Evolutionary conservation across 1,140 invertebrate species (phyloP).

Genomic region (Diorhabda carinulata): DNA sequence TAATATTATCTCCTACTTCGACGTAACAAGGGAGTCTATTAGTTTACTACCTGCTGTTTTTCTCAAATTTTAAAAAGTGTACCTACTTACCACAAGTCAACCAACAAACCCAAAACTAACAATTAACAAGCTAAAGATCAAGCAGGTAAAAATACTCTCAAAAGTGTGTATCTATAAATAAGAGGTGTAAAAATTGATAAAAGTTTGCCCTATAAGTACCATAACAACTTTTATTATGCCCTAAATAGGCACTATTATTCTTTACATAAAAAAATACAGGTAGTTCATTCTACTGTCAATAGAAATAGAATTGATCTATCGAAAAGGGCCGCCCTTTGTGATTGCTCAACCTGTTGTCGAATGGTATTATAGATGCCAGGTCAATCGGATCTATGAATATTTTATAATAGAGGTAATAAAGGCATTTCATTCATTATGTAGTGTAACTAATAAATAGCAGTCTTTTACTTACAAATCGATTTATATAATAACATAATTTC

Average conservation of each 20-base stretch:
- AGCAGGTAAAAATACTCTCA: constrained; percentile 8
- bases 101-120: background rate
- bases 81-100: no score
- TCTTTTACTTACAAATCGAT: no score
- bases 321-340: constrained; percentile 4
- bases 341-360: constrained; percentile 4
- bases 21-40: no score
- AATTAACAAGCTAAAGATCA: constrained; percentile 2
- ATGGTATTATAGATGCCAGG: background rate
- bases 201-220: constrained; percentile 6
- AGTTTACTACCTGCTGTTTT: no score
- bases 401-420: background rate
- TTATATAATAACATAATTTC: no score
- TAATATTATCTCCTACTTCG: no score
- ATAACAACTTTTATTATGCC: constrained; percentile 3
- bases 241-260: constrained; percentile 11
- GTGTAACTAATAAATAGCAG: no score
- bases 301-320: constrained; percentile 16
- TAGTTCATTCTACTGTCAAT: constrained; percentile 14
- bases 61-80: no score
- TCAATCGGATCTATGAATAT: background rate
- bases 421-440: no score
- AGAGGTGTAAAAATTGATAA: constrained; percentile 9
- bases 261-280: constrained; percentile 12
- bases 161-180: constrained; percentile 11